These are phyloP conservation scores for Gymnoscopelus braueri DNA, from an alignment of 2,797 vertebrate genomes.

Conservation along the genomic window DNA sequence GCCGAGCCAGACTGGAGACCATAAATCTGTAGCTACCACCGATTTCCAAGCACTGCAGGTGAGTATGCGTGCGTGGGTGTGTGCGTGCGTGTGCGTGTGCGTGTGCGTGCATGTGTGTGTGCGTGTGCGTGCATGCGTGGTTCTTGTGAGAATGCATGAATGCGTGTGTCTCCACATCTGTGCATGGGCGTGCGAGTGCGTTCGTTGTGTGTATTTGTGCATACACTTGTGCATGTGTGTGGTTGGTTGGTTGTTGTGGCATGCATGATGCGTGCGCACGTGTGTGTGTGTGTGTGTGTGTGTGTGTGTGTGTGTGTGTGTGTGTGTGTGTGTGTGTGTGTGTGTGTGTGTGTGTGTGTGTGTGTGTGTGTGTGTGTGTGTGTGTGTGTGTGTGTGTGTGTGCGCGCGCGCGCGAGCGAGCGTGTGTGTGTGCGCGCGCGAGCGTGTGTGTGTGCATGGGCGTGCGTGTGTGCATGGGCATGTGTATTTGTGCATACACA, in stretches of 20 bases:
- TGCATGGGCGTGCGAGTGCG: neutral
- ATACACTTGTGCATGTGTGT: neutral
- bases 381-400: neutral
- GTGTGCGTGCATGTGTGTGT: neutral
- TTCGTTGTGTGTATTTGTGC: no score
- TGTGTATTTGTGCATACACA: no score
- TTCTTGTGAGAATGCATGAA: neutral
- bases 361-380: neutral
- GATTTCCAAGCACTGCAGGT: conserved; percentile 53
- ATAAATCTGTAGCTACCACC: conserved; percentile 82
- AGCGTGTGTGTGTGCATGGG: neutral
- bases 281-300: no score
- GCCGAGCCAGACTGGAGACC: conserved; percentile 64
- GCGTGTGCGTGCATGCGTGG: neutral
- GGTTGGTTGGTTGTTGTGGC: neutral
- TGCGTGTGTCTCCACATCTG: neutral
- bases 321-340: no score
- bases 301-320: no score
- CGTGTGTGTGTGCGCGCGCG: no score
- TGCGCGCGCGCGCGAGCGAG: no score
- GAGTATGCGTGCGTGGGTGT: neutral
- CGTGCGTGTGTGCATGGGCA: neutral
- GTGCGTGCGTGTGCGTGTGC: neutral
- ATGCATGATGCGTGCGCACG: no score
- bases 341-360: no score